Conservation (phyloP, 2,113 vertebrate genomes). For the Tauraco erythrolophus region DNA sequence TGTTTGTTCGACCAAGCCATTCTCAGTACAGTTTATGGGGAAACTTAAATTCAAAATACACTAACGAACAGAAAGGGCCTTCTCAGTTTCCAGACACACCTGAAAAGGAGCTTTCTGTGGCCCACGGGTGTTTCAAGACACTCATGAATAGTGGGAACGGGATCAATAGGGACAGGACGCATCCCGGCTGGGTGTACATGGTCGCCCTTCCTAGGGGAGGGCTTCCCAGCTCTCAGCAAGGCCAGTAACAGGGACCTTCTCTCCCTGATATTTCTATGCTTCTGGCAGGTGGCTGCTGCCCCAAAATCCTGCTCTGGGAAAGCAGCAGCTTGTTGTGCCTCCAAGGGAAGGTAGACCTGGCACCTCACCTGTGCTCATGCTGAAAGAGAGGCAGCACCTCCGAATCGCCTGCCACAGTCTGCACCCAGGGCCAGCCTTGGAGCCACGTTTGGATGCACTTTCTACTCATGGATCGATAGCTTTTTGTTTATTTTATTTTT, state of each 20-base stretch:
- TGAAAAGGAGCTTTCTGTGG: neutral
- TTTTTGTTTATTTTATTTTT: neutral
- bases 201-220: neutral
- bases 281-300: neutral
- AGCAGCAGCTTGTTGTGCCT: neutral
- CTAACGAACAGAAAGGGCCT: neutral
- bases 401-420: fast-evolving
- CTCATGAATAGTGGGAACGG: neutral
- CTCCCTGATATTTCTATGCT: neutral
- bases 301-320: neutral
- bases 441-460: neutral
- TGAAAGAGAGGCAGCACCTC: neutral
- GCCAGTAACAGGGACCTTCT: neutral
- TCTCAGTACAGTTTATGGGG: neutral
- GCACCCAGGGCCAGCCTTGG: neutral
- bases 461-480: neutral
- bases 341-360: fast-evolving
- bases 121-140: neutral
- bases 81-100: neutral
- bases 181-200: fast-evolving
- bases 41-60: neutral
- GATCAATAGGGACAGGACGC: neutral
- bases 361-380: fast-evolving
- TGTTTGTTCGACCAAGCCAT: neutral
- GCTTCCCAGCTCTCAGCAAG: neutral